These are phyloP conservation scores for Ornithorhynchus anatinus DNA, from an alignment of 2,113 vertebrate genomes.

Conservation along the genomic window DNA sequence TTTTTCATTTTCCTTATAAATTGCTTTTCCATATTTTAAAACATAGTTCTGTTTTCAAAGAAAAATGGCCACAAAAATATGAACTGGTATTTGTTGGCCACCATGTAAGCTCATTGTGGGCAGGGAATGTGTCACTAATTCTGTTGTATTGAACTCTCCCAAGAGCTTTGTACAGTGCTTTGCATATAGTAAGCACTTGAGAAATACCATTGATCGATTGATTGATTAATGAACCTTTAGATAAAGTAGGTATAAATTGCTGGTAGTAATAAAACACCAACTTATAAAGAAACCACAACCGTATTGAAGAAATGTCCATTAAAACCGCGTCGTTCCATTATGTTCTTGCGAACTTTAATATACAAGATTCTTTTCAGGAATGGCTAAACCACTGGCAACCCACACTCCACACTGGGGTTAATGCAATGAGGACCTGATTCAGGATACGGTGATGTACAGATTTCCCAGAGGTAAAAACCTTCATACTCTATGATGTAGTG, in stretches of 20 bases:
- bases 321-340: conserved; percentile 64
- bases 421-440: conserved; percentile 23
- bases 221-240: conserved; percentile 61
- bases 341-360: conserved; percentile 61
- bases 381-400: conserved; percentile 40
- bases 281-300: conserved; percentile 67
- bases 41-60: conserved; percentile 58
- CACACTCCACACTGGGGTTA: conserved; percentile 39
- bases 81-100: conserved; percentile 66
- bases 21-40: conserved; percentile 86
- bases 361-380: conserved; percentile 62
- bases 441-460: conserved; percentile 44
- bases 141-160: too few relatives aligned
- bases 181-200: too few relatives aligned
- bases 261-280: conserved; percentile 66
- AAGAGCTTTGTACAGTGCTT: too few relatives aligned
- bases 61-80: conserved; percentile 58
- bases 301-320: conserved; percentile 71
- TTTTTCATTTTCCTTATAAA: conserved; percentile 80
- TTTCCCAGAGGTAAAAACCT: conserved; percentile 27
- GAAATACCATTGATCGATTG: too few relatives aligned
- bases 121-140: too few relatives aligned
- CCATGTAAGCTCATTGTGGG: too few relatives aligned
- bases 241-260: conserved; percentile 71
- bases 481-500: conserved; percentile 21